A percentile compares a stretch with the other conserved stretches of the same genome.
Conservation (phyloP, 2,113 vertebrate genomes). For the Gallinago paraguaiae region DNA sequence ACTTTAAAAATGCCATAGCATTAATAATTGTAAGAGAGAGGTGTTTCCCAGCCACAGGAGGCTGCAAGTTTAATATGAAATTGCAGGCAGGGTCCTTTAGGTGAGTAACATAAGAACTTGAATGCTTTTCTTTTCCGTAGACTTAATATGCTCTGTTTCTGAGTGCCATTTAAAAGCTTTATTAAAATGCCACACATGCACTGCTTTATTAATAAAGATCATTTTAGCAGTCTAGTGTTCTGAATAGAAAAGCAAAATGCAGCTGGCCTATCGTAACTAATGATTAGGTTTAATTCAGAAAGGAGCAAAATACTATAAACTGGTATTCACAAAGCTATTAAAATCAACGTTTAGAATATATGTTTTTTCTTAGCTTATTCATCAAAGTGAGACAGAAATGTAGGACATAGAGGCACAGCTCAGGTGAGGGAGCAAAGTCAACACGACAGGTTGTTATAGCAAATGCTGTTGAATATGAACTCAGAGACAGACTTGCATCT, state of each 20-base stretch:
- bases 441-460: neutral
- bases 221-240: constrained; percentile 4
- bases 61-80: neutral
- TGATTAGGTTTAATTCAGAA: constrained; percentile 15
- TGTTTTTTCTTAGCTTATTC: neutral
- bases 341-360: neutral
- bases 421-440: neutral
- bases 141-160: neutral
- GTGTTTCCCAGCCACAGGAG: neutral
- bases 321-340: neutral
- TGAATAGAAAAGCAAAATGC: constrained; percentile 32
- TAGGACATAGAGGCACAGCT: neutral
- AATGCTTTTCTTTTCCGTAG: neutral
- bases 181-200: neutral
- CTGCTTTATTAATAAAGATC: constrained; percentile 22
- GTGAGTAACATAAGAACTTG: neutral
- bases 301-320: neutral
- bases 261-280: neutral
- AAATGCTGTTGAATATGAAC: neutral
- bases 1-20: neutral
- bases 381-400: neutral
- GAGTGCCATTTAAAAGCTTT: constrained; percentile 14
- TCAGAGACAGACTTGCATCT: neutral
- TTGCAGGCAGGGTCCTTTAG: neutral
- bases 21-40: neutral